Evolutionary conservation across 2,797 vertebrate genomes (phyloP).

Genomic region (Pantherophis alleghaniensis): DNA sequence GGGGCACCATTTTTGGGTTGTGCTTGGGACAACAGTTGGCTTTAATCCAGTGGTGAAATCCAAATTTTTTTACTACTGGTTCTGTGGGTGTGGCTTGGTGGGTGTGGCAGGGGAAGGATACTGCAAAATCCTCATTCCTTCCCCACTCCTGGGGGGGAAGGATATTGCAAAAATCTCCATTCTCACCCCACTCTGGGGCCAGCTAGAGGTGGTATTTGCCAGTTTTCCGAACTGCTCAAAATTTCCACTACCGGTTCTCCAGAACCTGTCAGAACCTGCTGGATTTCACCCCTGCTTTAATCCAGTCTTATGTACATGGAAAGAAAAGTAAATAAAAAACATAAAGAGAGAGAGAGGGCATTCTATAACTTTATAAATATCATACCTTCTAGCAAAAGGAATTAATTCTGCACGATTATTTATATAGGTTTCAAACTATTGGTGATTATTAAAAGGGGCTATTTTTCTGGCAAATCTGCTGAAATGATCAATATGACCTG

Average conservation of each 20-base stretch:
- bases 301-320: neutral
- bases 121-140: too few species aligned
- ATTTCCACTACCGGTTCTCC: too few species aligned
- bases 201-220: too few species aligned
- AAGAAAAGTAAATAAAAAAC: neutral
- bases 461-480: neutral
- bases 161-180: too few species aligned
- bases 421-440: neutral
- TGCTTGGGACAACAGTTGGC: neutral
- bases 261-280: too few species aligned
- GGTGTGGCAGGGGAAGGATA: too few species aligned
- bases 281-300: too few species aligned
- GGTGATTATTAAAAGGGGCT: neutral
- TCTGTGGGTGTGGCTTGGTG: too few species aligned
- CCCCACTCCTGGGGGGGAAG: too few species aligned
- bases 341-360: neutral
- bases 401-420: neutral
- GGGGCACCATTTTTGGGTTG: neutral
- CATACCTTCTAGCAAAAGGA: neutral
- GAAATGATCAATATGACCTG: neutral
- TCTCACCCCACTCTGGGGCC: too few species aligned
- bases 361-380: neutral
- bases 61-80: too few species aligned
- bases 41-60: neutral
- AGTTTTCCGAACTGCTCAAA: too few species aligned